Conservation (phyloP, 2,797 vertebrate species). For the Onychomys torridus region DNA sequence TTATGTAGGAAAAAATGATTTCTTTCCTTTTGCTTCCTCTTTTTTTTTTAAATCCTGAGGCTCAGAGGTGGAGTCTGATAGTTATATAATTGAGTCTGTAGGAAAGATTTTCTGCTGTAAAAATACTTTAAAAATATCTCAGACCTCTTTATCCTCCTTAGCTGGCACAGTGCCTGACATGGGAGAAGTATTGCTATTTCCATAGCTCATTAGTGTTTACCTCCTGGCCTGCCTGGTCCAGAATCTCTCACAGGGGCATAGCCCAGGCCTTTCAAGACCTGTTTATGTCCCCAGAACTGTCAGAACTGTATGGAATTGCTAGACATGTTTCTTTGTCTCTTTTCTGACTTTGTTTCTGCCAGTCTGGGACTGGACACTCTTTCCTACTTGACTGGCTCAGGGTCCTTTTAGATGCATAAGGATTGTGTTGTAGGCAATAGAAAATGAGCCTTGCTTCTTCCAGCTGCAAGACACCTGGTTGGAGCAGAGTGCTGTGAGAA, state of each 20-base stretch:
- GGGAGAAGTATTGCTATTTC: slow-evolving; percentile 71
- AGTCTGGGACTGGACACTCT: slow-evolving; percentile 35
- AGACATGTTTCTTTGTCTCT: slow-evolving; percentile 66
- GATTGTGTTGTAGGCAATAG: slow-evolving; percentile 53
- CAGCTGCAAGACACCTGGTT: neutral
- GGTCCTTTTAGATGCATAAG: slow-evolving; percentile 41
- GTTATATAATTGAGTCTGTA: slow-evolving; percentile 83
- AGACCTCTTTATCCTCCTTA: slow-evolving; percentile 76
- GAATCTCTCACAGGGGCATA: slow-evolving; percentile 45
- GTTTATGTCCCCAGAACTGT: slow-evolving; percentile 65
- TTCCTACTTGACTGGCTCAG: slow-evolving; percentile 60
- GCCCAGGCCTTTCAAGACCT: slow-evolving; percentile 67
- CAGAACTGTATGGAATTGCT: slow-evolving; percentile 64
- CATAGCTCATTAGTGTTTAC: slow-evolving; percentile 74
- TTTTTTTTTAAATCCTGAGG: slow-evolving; percentile 57
- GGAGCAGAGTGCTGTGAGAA: neutral
- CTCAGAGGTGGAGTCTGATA: slow-evolving; percentile 77
- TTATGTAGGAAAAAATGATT: slow-evolving; percentile 54
- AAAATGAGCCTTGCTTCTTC: slow-evolving; percentile 56
- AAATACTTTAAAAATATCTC: slow-evolving; percentile 80
- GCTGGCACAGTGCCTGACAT: slow-evolving; percentile 66
- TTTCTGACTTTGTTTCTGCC: slow-evolving; percentile 65
- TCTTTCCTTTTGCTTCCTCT: neutral
- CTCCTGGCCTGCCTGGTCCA: slow-evolving; percentile 61
- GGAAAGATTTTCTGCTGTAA: slow-evolving; percentile 81